Evolutionary conservation across 2,797 vertebrate genomes (phyloP).

Genomic region (Protosalanx chinensis): DNA sequence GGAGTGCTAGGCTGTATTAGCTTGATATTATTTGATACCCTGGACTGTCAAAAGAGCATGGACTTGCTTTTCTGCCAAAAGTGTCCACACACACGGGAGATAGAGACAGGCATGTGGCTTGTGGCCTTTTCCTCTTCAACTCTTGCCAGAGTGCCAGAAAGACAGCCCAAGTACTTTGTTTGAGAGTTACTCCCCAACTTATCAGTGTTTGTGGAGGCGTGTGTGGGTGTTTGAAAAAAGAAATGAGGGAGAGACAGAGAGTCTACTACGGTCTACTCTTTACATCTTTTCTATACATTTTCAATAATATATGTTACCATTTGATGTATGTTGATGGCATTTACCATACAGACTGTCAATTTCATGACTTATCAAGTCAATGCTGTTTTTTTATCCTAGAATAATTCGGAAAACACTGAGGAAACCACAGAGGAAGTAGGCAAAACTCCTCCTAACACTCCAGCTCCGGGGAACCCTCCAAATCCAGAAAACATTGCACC

Average conservation of each 20-base stretch:
- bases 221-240: conserved; percentile 2
- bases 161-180: conserved; percentile 53
- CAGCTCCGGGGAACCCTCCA: conserved; percentile 73
- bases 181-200: conserved; percentile 44
- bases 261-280: background rate
- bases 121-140: conserved; percentile 38
- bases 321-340: background rate
- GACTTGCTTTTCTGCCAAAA: conserved; percentile 20
- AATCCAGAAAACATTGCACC: conserved; percentile 81
- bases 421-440: conserved; percentile 70
- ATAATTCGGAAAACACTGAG: conserved; percentile 68
- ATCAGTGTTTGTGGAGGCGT: conserved; percentile 44
- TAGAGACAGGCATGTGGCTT: conserved; percentile 49
- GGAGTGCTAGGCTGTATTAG: background rate
- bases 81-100: conserved; percentile 44
- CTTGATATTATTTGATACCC: background rate
- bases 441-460: conserved; percentile 78
- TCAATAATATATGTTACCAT: background rate
- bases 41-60: background rate
- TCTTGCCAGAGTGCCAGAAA: conserved; percentile 39
- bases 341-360: background rate
- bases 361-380: background rate
- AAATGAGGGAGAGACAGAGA: background rate
- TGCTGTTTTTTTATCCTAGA: conserved; percentile 56
- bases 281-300: too few species aligned